These are phyloP conservation scores for Xylocopa sonorina DNA, from an alignment of 1,140 invertebrate species.

Conservation along the genomic window DNA sequence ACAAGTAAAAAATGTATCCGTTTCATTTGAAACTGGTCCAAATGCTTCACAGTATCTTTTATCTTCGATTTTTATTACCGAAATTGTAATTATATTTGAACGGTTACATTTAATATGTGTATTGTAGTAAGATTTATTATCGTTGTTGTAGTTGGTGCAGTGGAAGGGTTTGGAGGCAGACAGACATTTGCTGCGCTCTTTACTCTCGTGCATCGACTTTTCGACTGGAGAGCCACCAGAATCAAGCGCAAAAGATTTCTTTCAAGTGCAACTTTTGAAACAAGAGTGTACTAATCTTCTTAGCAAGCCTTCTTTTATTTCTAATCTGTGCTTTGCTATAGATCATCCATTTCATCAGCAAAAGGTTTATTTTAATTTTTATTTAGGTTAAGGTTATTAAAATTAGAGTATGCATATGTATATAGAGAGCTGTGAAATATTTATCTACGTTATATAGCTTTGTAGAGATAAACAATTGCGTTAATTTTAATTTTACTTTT, in stretches of 20 bases:
- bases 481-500: constrained; percentile 67
- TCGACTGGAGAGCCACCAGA: constrained; percentile 82
- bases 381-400: constrained; percentile 35
- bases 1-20: not conserved
- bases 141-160: constrained; percentile 87
- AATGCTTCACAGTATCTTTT: not conserved
- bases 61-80: constrained; percentile 12
- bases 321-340: constrained; percentile 90
- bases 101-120: constrained; percentile 15
- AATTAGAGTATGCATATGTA: not conserved
- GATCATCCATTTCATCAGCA: constrained; percentile 86
- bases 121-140: constrained; percentile 18
- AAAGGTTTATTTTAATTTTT: constrained; percentile 80
- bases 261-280: constrained; percentile 88
- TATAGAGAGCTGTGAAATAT: not conserved
- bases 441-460: not conserved
- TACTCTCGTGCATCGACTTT: constrained; percentile 89
- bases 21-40: not conserved
- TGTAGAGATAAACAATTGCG: not conserved
- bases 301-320: constrained; percentile 88
- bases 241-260: constrained; percentile 82
- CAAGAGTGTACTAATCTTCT: constrained; percentile 88
- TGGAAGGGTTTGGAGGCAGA: constrained; percentile 93
- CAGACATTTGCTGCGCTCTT: constrained; percentile 92
- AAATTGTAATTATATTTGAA: constrained; percentile 9